phyloP scores from a whole-genome alignment of 2,888 invertebrate species.

The Nemotelus pantherinus region DNA sequence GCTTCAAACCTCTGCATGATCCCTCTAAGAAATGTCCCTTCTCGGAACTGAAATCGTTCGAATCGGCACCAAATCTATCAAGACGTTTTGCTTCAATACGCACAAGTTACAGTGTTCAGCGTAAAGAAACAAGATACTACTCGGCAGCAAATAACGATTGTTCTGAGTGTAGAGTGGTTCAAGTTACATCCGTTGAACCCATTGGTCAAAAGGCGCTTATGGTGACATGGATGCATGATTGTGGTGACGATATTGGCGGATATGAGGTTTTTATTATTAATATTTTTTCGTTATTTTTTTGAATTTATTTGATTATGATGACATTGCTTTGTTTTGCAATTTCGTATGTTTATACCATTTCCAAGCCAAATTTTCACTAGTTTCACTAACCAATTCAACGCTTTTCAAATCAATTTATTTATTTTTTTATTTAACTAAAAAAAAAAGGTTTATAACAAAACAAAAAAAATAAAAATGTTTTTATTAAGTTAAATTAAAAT shows the following conservation, averaged over 20 bases:
- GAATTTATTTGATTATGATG: too few relatives aligned
- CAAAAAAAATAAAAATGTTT: too few relatives aligned
- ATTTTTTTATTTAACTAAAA: too few relatives aligned
- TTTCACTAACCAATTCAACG: too few relatives aligned
- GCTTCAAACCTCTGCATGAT: constrained; percentile 22
- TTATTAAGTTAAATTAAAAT: too few relatives aligned
- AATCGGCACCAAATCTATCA: background rate
- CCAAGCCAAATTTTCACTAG: too few relatives aligned
- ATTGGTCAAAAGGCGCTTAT: constrained; percentile 58
- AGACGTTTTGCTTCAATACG: constrained; percentile 44
- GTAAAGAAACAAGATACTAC: constrained; percentile 52
- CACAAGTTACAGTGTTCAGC: constrained; percentile 17
- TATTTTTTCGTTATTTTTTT: background rate
- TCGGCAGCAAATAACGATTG: constrained; percentile 2
- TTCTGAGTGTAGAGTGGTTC: constrained; percentile 55
- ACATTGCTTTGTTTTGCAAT: too few relatives aligned
- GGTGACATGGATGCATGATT: constrained; percentile 59
- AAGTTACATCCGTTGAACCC: constrained; percentile 57
- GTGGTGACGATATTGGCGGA: constrained; percentile 58
- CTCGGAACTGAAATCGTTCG: constrained; percentile 18
- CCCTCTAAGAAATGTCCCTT: background rate
- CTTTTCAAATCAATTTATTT: too few relatives aligned
- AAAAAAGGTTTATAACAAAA: too few relatives aligned
- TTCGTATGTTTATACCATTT: too few relatives aligned
- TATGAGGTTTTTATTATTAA: constrained; percentile 57